Conservation (phyloP, 1,140 invertebrate species). For the Contarinia nasturtii region DNA sequence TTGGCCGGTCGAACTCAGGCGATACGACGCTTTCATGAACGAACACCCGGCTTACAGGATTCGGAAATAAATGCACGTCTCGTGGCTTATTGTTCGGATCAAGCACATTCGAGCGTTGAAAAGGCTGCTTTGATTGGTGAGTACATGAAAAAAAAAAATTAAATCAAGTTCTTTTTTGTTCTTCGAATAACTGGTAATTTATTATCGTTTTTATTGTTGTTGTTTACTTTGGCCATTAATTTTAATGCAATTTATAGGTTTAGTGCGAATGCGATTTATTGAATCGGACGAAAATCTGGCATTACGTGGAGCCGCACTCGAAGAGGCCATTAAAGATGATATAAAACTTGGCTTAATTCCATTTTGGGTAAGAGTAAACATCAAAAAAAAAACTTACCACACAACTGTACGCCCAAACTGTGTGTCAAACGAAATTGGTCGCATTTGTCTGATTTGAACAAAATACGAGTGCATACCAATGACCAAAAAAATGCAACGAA, state of each 20-base stretch:
- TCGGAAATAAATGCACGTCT: slow-evolving; percentile 79
- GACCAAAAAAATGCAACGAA: no score
- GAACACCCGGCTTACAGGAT: slow-evolving; percentile 55
- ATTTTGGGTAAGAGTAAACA: slow-evolving; percentile 76
- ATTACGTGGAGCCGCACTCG: slow-evolving; percentile 61
- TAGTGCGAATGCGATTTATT: slow-evolving; percentile 83
- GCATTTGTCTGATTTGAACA: no score
- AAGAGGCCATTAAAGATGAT: slow-evolving; percentile 64
- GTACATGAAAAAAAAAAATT: slow-evolving; percentile 4
- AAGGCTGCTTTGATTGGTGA: slow-evolving; percentile 75
- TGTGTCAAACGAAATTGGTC: no score
- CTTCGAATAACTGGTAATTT: no score
- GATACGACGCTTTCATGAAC: slow-evolving; percentile 40
- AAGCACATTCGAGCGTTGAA: slow-evolving; percentile 91
- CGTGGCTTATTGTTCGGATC: slow-evolving; percentile 89
- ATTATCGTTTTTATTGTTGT: no score
- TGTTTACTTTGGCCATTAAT: no score
- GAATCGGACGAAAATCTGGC: slow-evolving; percentile 67
- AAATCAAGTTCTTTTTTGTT: background rate
- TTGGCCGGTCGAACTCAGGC: slow-evolving; percentile 77
- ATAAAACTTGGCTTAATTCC: slow-evolving; percentile 76
- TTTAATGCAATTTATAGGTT: slow-evolving; percentile 28
- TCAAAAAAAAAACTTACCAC: no score
- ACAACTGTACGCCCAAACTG: no score
- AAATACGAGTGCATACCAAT: no score